Base-by-base conservation (phyloP, 2,797 vertebrate genomes). In the Fratercula arctica region DNA sequence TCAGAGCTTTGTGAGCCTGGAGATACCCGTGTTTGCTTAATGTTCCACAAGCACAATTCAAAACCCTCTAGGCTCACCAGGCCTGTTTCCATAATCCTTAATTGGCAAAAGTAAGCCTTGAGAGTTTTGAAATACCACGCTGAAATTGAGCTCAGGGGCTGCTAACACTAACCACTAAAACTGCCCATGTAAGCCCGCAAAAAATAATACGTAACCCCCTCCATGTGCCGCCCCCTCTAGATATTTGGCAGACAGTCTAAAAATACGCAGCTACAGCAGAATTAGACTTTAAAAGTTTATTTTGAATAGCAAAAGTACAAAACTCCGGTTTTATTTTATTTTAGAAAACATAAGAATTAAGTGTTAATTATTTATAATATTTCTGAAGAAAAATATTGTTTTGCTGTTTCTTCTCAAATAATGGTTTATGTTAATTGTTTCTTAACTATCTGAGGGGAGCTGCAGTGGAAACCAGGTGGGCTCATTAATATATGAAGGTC, bases 71-170 rank as follows among this genome's bases (percentile, higher is more conserved):
- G 96, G 96, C 94, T 97, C 95, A 93, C 89, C 82, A 96, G 70
- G 73, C 90, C 91, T 98, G 85, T 96, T 96, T 98, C 94, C 54
- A 93, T 97, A 97, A 97, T 97, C 95, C 91, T 97, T 98, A 98
- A 97, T 50, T 97, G 95, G 93, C 91, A 97, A 96, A 96, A 97
- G 84, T 95, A 97, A 98, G 94, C 93, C 96, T 96, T 97, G 83
- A 97, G 93, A 96, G 92, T 97, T 98, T 96, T 95, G 87, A 98
- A 98, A 97, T 97, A 95, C 56, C 73, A 85, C 72, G 75, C 72
- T 97, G 95, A 98, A 97, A 97, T 50, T 95, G 91, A 96, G 69
- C 81, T 96, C 33, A 50, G 85, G 63, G 94, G 67, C 88, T 90
- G 85, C 48, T 77, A 95, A 69, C 85, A 85, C 77, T 92, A 96